These are phyloP conservation scores for Heterochromis multidens DNA, from an alignment of 2,113 vertebrate species.

Conservation along the genomic window DNA sequence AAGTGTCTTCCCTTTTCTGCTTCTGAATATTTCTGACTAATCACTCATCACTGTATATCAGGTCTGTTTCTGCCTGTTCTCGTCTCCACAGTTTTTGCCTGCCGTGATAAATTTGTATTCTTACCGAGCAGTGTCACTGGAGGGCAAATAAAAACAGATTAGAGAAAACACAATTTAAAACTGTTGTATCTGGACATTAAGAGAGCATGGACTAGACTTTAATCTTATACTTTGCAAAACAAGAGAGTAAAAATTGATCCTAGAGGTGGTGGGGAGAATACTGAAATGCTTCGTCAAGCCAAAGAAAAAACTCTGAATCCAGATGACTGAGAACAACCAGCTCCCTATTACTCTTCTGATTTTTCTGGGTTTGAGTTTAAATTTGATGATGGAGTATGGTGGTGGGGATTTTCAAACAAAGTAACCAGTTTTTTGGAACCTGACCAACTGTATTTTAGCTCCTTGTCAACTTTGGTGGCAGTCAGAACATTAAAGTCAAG, in stretches of 20 bases:
- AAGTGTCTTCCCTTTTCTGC: not conserved
- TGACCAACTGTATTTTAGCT: not conserved
- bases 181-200: slow-evolving; percentile 4
- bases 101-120: not conserved
- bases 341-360: not conserved
- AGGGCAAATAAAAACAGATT: slow-evolving; percentile 1
- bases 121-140: not conserved
- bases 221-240: slow-evolving; percentile 16
- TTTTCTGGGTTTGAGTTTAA: not conserved
- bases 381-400: not conserved
- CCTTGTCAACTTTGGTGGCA: not conserved
- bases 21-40: not conserved
- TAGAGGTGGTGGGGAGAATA: not conserved
- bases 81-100: not conserved
- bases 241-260: slow-evolving; percentile 1
- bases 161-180: not conserved
- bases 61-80: not conserved
- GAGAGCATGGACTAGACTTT: not conserved
- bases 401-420: not conserved
- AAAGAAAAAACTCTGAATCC: not conserved
- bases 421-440: not conserved
- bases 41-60: not conserved
- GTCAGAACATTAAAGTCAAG: not conserved
- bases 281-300: not conserved
- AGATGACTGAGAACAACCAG: not conserved